These are phyloP conservation scores for Baronia brevicornis DNA, from an alignment of 2,888 invertebrate species.

Conservation along the genomic window DNA sequence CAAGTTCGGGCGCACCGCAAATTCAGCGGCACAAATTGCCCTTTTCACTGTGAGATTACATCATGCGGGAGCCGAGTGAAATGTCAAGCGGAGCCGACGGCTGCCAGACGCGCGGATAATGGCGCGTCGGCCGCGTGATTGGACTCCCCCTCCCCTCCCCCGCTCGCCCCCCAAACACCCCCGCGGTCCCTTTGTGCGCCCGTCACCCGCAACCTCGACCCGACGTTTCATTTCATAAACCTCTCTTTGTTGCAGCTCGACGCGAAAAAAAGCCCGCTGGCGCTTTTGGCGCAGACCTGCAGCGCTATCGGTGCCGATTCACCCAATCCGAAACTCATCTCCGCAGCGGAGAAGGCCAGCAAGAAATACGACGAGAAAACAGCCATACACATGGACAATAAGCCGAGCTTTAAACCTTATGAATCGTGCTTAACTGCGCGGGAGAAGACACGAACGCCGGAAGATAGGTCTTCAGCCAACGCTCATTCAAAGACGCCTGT, in stretches of 20 bases:
- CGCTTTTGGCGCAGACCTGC: conserved; percentile 96
- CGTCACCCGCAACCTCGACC: conserved; percentile 68
- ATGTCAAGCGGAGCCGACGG: conserved; percentile 76
- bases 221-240: conserved; percentile 72
- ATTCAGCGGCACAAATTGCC: conserved; percentile 75
- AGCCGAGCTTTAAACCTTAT: conserved; percentile 85
- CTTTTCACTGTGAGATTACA: conserved; percentile 76
- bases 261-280: conserved; percentile 97
- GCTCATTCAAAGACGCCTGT: conserved; percentile 74
- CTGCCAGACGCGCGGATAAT: conserved; percentile 75
- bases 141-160: conserved; percentile 52
- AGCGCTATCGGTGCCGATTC: conserved; percentile 96
- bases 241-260: conserved; percentile 89
- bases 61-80: conserved; percentile 76
- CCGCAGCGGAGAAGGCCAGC: conserved; percentile 82
- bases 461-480: conserved; percentile 76
- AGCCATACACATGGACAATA: conserved; percentile 69
- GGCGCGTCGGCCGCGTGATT: conserved; percentile 75
- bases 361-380: conserved; percentile 81
- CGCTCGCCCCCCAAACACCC: conserved; percentile 34
- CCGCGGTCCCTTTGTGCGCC: conserved; percentile 64
- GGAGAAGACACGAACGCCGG: conserved; percentile 80
- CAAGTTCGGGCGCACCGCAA: conserved; percentile 71
- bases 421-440: conserved; percentile 79
- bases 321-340: conserved; percentile 84